Evolutionary conservation across 2,113 vertebrate species (phyloP).

Genomic region (Panthera tigris): DNA sequence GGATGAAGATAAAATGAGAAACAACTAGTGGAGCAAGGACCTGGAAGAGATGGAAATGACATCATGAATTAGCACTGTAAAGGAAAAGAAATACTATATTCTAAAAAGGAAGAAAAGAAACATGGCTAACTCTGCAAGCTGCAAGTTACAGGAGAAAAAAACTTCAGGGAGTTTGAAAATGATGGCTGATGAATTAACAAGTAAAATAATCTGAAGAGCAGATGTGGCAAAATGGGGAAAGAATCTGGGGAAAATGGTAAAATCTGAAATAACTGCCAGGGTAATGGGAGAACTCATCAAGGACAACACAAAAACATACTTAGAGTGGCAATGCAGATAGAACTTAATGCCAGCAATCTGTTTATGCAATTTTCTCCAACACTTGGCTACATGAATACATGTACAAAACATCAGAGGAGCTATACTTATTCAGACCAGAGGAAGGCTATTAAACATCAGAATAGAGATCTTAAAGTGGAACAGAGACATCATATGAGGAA

Average conservation of each 20-base stretch:
- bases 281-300: background rate
- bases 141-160: background rate
- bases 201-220: background rate
- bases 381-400: background rate
- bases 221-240: background rate
- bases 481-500: background rate
- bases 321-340: background rate
- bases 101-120: background rate
- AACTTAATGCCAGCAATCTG: background rate
- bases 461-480: background rate
- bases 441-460: background rate
- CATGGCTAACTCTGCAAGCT: background rate
- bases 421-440: background rate
- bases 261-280: background rate
- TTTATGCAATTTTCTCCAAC: background rate
- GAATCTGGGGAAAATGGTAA: background rate
- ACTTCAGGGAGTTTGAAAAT: background rate
- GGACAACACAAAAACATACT: background rate
- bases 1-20: background rate
- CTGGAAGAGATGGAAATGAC: background rate
- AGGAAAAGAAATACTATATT: background rate
- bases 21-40: background rate
- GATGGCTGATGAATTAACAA: background rate
- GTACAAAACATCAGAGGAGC: background rate
- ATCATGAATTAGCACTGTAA: background rate